Conservation (phyloP, 92 coral and sea anemone species). For the Nematostella vectensis region DNA sequence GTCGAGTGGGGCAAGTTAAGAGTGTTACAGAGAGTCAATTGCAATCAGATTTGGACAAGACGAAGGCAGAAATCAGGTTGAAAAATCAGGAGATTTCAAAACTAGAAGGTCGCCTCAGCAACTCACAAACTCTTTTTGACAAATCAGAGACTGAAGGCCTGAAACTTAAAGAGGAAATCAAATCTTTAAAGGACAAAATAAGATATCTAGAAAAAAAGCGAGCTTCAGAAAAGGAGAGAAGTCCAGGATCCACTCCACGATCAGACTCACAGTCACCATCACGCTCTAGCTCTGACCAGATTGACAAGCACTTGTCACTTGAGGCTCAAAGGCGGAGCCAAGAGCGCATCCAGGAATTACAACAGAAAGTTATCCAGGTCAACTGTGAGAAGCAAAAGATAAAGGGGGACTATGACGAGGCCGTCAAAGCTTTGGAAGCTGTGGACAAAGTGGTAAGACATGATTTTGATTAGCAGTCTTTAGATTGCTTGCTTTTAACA, state of each 20-base stretch:
- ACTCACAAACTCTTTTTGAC: slow-evolving; percentile 46
- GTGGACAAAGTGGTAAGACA: slow-evolving; percentile 91
- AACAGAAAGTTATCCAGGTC: slow-evolving; percentile 68
- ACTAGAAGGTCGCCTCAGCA: slow-evolving; percentile 54
- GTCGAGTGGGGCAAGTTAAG: slow-evolving; percentile 19
- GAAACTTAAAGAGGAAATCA: slow-evolving; percentile 37
- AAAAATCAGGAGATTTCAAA: slow-evolving; percentile 55
- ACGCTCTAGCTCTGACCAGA: slow-evolving; percentile 32
- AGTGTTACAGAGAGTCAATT: slow-evolving; percentile 18
- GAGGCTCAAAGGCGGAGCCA: slow-evolving; percentile 53
- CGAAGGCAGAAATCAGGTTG: slow-evolving; percentile 31
- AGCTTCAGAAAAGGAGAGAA: slow-evolving; percentile 22
- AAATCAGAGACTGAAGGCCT: slow-evolving; percentile 32
- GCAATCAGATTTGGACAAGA: slow-evolving; percentile 30
- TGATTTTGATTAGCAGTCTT: no score
- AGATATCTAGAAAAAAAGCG: slow-evolving; percentile 37
- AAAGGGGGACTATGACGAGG: slow-evolving; percentile 77
- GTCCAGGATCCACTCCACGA: slow-evolving; percentile 12
- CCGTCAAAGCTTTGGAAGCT: slow-evolving; percentile 97
- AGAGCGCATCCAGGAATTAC: slow-evolving; percentile 72
- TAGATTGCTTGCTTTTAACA: not conserved
- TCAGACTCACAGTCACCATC: slow-evolving; percentile 8
- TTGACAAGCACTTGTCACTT: slow-evolving; percentile 30
- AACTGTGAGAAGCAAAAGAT: slow-evolving; percentile 67
- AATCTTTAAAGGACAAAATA: slow-evolving; percentile 39